Base-by-base conservation (phyloP, 1,140 invertebrate species). In the Bradynema listronoti region DNA sequence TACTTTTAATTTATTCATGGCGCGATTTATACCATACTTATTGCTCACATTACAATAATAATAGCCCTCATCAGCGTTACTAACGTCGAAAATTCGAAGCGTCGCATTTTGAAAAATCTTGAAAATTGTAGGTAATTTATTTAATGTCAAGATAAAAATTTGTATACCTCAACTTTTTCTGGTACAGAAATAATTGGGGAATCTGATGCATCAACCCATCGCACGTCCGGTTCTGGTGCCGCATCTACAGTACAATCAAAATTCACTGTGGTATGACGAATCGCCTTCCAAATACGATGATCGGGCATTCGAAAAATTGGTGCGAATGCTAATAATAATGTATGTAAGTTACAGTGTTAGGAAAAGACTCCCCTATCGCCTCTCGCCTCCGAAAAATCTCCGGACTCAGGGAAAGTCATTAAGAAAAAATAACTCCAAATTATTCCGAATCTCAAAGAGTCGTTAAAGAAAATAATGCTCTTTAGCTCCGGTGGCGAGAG, bases 181-280 rank as follows among this genome's bases (percentile, higher is more conserved):
- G 61, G 56, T 11, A 76, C 67, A 14, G 61, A 46, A 25, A 58
- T 34, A 50, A 77, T 72, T n/a, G 57, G 45, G 14, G 61, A 46
- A 19, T 63, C 30, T 39, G 63, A 64, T 29, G 58, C 61, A 60
- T 85, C 85, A 60, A 88, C 84, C 93, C 93, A 98, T 75, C 89
- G 89, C n/a, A 98, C 87, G 59, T 86, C 83, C 0, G 93, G 91
- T 75, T 88, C 88, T 1, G 93, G 93, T 0, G 92, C 91, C 24
- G 91, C 93, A 80, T 91, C 90, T n/a, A 94, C 90, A 45, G 86
- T 84, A 80, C 94, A 98, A 9, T 85, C 88, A 69, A 98, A 80
- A 51, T 84, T 87, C 0, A 91, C 85, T 39, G 85, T 85, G 43
- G 85, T 54, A 19, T 64, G 46, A 4, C 65, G 63, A 32, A 77